phyloP scores from a whole-genome alignment of 2,888 invertebrate genomes.

The Nesidiocoris tenuis region DNA sequence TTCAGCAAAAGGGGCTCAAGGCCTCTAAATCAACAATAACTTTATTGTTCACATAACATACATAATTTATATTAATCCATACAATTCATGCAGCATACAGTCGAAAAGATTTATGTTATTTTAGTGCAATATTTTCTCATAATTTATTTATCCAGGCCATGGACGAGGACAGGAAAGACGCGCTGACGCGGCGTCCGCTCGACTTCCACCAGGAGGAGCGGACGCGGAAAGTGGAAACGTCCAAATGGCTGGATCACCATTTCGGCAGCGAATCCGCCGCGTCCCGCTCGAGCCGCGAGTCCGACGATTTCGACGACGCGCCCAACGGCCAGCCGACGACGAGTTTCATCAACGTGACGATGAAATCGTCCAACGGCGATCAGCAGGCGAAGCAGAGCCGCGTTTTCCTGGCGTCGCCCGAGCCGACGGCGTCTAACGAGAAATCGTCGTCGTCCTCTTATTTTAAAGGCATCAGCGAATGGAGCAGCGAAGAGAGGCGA shows the following conservation, averaged over 20 bases:
- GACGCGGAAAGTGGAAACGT: conserved; percentile 84
- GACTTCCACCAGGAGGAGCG: conserved; percentile 87
- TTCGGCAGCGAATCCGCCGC: conserved; percentile 76
- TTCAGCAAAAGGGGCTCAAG: too few relatives aligned
- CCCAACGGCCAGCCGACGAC: conserved; percentile 59
- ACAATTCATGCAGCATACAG: too few relatives aligned
- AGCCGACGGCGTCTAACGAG: conserved; percentile 54
- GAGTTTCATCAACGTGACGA: conserved; percentile 74
- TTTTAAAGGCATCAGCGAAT: conserved; percentile 71
- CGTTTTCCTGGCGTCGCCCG: conserved; percentile 61
- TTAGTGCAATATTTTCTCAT: too few relatives aligned
- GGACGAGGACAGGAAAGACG: conserved; percentile 72
- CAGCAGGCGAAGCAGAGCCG: conserved; percentile 54
- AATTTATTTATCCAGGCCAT: conserved; percentile 33
- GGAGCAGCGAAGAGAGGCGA: conserved; percentile 57
- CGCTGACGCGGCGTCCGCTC: conserved; percentile 74
- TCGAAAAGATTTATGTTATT: too few relatives aligned
- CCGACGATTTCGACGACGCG: conserved; percentile 55
- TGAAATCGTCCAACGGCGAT: conserved; percentile 61
- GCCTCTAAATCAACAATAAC: too few relatives aligned
- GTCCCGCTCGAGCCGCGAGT: conserved; percentile 49
- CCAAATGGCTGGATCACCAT: conserved; percentile 87
- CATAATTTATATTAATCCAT: too few relatives aligned
- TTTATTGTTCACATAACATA: too few relatives aligned
- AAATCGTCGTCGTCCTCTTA: conserved; percentile 50